Evolutionary conservation across 2,113 vertebrate genomes (phyloP), one percentile per base, ranked within the genome.

Genomic region (Podarcis muralis): DNA sequence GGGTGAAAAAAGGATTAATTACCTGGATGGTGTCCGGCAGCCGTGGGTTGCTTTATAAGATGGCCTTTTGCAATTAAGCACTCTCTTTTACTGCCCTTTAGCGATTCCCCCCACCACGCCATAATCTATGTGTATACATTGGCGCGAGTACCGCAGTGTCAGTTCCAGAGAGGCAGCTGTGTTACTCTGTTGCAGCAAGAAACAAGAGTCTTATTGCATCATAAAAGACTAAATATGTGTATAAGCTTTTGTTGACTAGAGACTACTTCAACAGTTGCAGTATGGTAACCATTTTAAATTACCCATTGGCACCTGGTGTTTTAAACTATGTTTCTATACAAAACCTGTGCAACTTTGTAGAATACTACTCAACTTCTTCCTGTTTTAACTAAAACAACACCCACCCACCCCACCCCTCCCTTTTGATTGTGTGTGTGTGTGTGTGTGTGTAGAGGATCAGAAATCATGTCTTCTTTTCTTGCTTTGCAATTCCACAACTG

Each of bases 181-280:
- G 90, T 92, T 40, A 89, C 88, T 83, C 69, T 18, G 30, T 57
- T 87, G 66, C 77, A 83, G 23, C 27, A 71, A 30, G 9, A 27
- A 71, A 71, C 69, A 71, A 30, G 25, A 71, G 25, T n/a, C 30
- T 71, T 12, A 30, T 13, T 30, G 69, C 25, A 71, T 30, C 69
- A 30, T n/a, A 71, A 27, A 27, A 71, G 69, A 30, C 30, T 30
- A 71, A 30, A 30, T 7, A 13, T 30, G 25, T 71, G 25, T 71
- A 69, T 23, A 69, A 12, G 25, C 30, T 71, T 71, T 71, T 71
- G 69, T 30, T 12, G 25, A 71, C 25, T 27, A 4, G 69, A 71
- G 25, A 4, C 25, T 30, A 27, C 27, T 69, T 69, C 23, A 12
- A 27, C 69, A 30, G 69, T 30, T 71, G 25, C 69, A 71, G 18